Conservation (phyloP, 2,113 vertebrate genomes). For the Albula glossodonta region DNA sequence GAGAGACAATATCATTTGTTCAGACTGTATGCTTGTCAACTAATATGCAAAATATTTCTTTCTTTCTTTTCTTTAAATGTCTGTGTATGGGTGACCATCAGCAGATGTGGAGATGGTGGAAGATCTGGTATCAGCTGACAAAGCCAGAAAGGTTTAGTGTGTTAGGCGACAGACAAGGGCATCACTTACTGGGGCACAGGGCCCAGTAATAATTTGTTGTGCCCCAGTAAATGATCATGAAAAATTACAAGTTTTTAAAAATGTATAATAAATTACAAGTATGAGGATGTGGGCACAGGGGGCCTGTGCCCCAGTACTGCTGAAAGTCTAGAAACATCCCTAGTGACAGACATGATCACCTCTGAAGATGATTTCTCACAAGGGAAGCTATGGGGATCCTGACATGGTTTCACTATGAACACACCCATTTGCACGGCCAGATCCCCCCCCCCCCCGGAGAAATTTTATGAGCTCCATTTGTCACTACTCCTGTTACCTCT, state of each 20-base stretch:
- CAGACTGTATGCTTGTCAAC: not conserved
- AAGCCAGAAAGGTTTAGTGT: not conserved
- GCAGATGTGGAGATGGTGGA: not conserved
- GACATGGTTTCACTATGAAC: not conserved
- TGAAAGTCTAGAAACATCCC: too few species aligned
- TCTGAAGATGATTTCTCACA: not conserved
- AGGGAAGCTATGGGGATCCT: not conserved
- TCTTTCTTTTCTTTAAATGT: not conserved
- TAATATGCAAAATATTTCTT: not conserved
- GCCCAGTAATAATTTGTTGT: too few species aligned
- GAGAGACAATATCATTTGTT: not conserved
- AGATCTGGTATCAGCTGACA: not conserved
- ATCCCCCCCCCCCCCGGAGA: not conserved
- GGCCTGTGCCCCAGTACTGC: too few species aligned
- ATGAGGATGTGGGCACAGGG: too few species aligned
- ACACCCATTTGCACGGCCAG: not conserved
- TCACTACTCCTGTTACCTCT: not conserved
- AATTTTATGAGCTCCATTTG: constrained; percentile 11
- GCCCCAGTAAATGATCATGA: too few species aligned
- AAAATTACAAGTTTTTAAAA: too few species aligned
- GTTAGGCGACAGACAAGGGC: not conserved
- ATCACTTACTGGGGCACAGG: too few species aligned
- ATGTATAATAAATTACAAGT: too few species aligned
- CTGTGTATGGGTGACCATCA: not conserved
- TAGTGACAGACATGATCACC: not conserved